Evolutionary conservation across 1,140 invertebrate genomes (phyloP).

Genomic region (Drosophila sulfurigaster): DNA sequence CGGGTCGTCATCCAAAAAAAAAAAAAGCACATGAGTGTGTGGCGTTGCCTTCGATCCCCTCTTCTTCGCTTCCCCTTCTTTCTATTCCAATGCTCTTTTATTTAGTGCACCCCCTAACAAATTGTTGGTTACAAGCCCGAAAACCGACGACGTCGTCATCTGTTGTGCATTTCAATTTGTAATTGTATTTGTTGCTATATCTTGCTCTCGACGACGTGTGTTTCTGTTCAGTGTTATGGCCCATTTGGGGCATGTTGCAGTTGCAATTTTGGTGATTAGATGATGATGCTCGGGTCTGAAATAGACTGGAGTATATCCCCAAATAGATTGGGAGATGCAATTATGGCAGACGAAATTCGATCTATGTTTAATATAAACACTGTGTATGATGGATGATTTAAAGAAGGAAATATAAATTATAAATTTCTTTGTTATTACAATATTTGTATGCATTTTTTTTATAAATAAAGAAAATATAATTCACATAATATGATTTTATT

Average conservation of each 20-base stretch:
- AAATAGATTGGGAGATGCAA: neutral
- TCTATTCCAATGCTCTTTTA: slow-evolving; percentile 2
- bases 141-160: slow-evolving; percentile 37
- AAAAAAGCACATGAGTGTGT: slow-evolving; percentile 46
- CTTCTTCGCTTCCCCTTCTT: neutral
- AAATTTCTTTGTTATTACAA: too few species aligned
- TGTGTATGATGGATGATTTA: too few species aligned
- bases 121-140: slow-evolving; percentile 23
- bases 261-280: slow-evolving; percentile 26
- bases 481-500: too few species aligned
- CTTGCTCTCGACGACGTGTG: slow-evolving; percentile 2
- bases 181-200: slow-evolving; percentile 39
- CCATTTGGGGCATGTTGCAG: slow-evolving; percentile 35
- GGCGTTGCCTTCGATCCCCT: neutral
- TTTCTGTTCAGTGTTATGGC: slow-evolving; percentile 13
- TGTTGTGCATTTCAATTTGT: slow-evolving; percentile 70
- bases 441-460: too few species aligned
- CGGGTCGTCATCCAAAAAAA: slow-evolving; percentile 39
- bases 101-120: neutral
- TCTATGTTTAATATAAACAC: neutral
- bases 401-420: neutral
- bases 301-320: neutral
- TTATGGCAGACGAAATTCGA: neutral
- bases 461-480: too few species aligned
- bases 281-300: neutral